Evolutionary conservation across 1,140 invertebrate genomes (phyloP).

Genomic region (Palaemon carinicauda): DNA sequence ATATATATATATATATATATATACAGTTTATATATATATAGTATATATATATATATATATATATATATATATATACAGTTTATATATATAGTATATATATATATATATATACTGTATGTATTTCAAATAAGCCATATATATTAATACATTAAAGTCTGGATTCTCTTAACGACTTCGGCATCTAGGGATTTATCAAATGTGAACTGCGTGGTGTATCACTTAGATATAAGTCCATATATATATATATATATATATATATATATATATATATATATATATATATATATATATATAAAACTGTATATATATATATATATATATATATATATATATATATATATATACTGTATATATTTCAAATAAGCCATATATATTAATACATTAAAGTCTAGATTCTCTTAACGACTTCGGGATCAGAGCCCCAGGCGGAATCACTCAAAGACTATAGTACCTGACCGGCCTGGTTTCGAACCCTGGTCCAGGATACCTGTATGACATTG

Average conservation of each 20-base stretch:
- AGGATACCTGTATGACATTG: too few species aligned
- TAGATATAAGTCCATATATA: neutral
- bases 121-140: too few species aligned
- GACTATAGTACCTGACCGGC: too few species aligned
- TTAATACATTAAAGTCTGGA: too few species aligned
- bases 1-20: neutral
- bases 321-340: conserved; percentile 2
- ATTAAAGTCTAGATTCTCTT: too few species aligned
- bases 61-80: neutral
- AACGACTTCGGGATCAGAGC: too few species aligned
- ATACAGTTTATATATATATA: neutral
- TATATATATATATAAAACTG: neutral
- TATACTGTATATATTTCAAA: neutral
- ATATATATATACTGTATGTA: conserved; percentile 2
- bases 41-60: neutral
- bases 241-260: conserved; percentile 3
- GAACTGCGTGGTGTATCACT: too few species aligned
- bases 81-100: conserved; percentile 4
- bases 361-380: too few species aligned
- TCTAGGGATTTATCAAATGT: too few species aligned
- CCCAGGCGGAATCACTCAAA: too few species aligned
- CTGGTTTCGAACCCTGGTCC: too few species aligned
- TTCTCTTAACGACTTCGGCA: too few species aligned
- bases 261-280: conserved; percentile 4
- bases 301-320: neutral